A percentile compares a stretch with the other conserved stretches of the same genome.
Evolutionary conservation across 2,888 invertebrate species (phyloP).

Genomic region (Glaucopsyche alexis): DNA sequence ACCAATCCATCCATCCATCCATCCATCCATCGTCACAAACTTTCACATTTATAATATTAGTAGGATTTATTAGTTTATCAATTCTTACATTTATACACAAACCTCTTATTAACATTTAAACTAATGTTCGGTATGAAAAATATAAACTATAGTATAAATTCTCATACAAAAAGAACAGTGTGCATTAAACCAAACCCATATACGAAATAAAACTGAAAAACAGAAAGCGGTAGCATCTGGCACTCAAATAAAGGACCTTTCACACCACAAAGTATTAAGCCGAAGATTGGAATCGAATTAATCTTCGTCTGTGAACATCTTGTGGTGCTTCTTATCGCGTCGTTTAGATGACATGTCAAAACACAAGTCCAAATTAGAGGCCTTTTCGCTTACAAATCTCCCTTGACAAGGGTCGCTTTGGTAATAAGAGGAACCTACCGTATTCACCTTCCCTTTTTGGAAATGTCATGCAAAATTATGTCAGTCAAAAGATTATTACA

Average conservation of each 20-base stretch:
- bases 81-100: too few relatives aligned
- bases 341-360: constrained; percentile 58
- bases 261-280: constrained; percentile 16
- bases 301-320: constrained; percentile 28
- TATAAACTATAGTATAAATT: background rate
- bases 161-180: background rate
- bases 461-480: constrained; percentile 46
- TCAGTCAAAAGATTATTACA: constrained; percentile 19
- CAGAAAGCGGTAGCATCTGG: constrained; percentile 12
- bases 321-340: constrained; percentile 28
- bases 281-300: constrained; percentile 24
- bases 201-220: constrained; percentile 6
- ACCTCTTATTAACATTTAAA: too few relatives aligned
- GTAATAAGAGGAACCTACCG: constrained; percentile 33
- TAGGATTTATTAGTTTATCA: too few relatives aligned
- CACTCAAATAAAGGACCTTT: constrained; percentile 14
- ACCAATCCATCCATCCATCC: too few relatives aligned
- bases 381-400: constrained; percentile 68
- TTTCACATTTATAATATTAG: too few relatives aligned
- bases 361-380: constrained; percentile 67
- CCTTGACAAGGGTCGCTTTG: constrained; percentile 66
- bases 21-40: too few relatives aligned
- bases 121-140: too few relatives aligned
- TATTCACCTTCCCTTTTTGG: constrained; percentile 46
- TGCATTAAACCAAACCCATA: background rate